These are phyloP conservation scores for Drosophila atroscutellata DNA, from an alignment of 2,888 invertebrate species.

Conservation along the genomic window DNA sequence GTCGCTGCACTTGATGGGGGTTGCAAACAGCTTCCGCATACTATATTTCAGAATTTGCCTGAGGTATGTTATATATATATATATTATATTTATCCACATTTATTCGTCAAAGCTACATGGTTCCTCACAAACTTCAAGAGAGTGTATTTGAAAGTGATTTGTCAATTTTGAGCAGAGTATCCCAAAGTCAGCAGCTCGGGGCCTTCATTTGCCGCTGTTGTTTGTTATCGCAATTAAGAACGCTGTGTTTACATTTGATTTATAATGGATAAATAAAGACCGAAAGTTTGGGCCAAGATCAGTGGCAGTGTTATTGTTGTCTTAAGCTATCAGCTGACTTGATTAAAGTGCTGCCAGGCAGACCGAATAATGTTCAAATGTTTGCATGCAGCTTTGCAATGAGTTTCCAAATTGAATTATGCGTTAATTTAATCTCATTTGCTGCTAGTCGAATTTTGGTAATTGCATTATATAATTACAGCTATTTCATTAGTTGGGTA, in stretches of 20 bases:
- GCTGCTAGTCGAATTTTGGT: background rate
- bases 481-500: conserved; percentile 1
- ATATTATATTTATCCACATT: no score
- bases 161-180: conserved; percentile 10
- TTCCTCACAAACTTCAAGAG: no score
- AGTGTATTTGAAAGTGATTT: background rate
- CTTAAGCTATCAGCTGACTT: conserved; percentile 54
- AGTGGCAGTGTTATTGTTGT: conserved; percentile 14
- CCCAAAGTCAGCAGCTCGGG: background rate
- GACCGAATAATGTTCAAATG: conserved; percentile 23
- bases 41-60: no score
- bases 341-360: conserved; percentile 47
- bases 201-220: background rate
- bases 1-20: no score
- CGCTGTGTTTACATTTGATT: conserved; percentile 50
- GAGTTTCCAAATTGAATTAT: conserved; percentile 35
- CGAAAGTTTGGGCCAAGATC: conserved; percentile 52
- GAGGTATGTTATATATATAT: no score
- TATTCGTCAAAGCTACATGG: no score
- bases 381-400: conserved; percentile 36
- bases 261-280: conserved; percentile 34
- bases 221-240: conserved; percentile 65
- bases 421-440: conserved; percentile 44
- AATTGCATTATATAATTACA: conserved; percentile 26
- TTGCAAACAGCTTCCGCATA: no score